Evolutionary conservation across 2,888 invertebrate genomes (phyloP), one percentile per base, ranked within the genome.

Genomic region (Ormyrus rosae): DNA sequence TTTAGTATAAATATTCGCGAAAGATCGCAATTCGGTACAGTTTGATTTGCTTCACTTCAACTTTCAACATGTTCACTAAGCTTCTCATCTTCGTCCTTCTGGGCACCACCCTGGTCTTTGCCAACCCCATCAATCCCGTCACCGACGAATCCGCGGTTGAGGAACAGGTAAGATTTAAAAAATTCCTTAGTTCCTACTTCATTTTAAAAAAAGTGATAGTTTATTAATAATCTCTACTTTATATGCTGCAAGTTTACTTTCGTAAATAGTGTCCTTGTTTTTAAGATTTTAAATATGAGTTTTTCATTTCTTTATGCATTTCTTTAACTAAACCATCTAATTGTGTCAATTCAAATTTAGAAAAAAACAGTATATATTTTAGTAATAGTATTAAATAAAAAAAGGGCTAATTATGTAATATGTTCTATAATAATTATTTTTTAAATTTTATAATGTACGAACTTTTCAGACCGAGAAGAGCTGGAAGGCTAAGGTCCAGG

Each of bases 41-140:
- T 68, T 73, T 46, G 10, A 51, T 5, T 56, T 34, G 13, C 34
- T 1, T 5, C 6, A 68, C 13, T 4, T 50, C 45, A 67, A 50
- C 46, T 13, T 61, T 56, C 74, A 70, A 19, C 50, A 79, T 79
- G 79, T 69, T 64, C 69, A 65, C 69, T 10, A 79, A 74, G 63
- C 61, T 53, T 6, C 55, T 79, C 8, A 34, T 79, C 45, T 51
- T 79, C 56, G 55, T 58, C 48, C 56, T 79, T 50, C 50, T 79
- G 69, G 68, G 74, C 2, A 64, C 51, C 56, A 65, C 48, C 51
- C 64, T 79, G 2, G 73, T 80, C 9, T 46, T 74, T 45, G 74
- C 74, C 9, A 69, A 61, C 19, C 69, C 76, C 9, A 19, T 53
- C 48, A 63, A 19, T 46, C 5, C 19, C 5, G 69, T 61, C 4